A percentile compares a stretch with the other conserved stretches of the same genome.
Conservation (phyloP, 30 jellyfish, hydroid and myxozoan genomes). For the Aurelia sp. region DNA sequence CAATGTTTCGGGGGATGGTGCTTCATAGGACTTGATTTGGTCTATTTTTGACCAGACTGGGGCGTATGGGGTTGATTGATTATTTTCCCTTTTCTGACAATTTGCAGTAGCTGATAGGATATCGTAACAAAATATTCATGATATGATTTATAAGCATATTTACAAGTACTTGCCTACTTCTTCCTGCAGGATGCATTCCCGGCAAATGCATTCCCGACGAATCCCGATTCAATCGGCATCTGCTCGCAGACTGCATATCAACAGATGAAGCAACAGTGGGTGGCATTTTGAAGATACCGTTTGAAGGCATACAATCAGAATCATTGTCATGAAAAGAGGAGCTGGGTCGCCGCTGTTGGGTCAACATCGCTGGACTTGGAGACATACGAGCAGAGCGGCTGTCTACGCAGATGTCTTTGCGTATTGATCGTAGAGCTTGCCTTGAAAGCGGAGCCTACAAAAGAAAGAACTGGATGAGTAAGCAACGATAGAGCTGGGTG, state of each 20-base stretch:
- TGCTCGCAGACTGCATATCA: slow-evolving; percentile 26
- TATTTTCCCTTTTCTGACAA: too few species aligned
- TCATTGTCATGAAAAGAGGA: background rate
- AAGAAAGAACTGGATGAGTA: too few species aligned
- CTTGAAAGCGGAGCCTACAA: too few species aligned
- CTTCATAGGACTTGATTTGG: too few species aligned
- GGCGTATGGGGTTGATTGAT: too few species aligned
- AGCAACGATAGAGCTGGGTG: too few species aligned
- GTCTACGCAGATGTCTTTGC: background rate
- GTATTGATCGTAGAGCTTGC: slow-evolving; percentile 7
- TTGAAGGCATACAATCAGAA: background rate
- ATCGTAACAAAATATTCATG: too few species aligned
- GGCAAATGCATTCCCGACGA: background rate
- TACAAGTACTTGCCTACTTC: background rate
- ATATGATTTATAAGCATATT: too few species aligned
- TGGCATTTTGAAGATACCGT: slow-evolving; percentile 15
- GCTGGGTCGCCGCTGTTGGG: background rate
- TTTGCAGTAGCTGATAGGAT: too few species aligned
- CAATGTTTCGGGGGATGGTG: too few species aligned
- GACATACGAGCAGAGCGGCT: slow-evolving; percentile 7
- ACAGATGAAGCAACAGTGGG: slow-evolving; percentile 6
- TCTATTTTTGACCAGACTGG: too few species aligned
- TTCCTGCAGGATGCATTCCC: background rate
- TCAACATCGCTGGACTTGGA: background rate
- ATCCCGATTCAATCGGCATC: slow-evolving; percentile 10